These are phyloP conservation scores for Lordiphosa fenestrarum DNA, from an alignment of 2,888 invertebrate species.

Conservation along the genomic window DNA sequence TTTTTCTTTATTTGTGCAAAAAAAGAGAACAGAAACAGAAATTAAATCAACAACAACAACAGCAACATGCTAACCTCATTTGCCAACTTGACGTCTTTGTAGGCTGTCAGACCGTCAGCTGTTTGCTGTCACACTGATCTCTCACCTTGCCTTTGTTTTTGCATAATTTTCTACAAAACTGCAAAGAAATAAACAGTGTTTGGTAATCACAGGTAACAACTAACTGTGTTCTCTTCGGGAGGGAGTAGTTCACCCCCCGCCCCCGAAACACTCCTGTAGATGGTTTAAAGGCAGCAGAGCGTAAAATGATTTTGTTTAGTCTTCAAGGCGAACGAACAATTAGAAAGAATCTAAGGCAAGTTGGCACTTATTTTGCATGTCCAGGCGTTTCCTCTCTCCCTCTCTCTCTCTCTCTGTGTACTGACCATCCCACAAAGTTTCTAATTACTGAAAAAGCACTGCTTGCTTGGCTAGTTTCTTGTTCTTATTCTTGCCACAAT, in stretches of 20 bases:
- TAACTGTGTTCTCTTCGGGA: conserved; percentile 15
- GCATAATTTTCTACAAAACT: conserved; percentile 41
- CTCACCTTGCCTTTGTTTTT: conserved; percentile 46
- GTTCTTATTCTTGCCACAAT: conserved; percentile 13
- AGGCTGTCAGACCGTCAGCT: conserved; percentile 50
- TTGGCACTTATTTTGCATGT: conserved; percentile 14
- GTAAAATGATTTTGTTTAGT: conserved; percentile 55
- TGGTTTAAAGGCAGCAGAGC: conserved; percentile 51
- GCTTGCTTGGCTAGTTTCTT: conserved; percentile 54
- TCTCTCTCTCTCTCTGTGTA: conserved; percentile 16
- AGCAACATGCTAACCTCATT: conserved; percentile 52
- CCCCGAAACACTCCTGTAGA: background rate
- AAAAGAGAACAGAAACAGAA: conserved; percentile 34
- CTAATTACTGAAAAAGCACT: conserved; percentile 65
- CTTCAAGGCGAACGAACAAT: conserved; percentile 47
- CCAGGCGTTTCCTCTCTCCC: background rate
- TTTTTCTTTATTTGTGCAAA: conserved; percentile 25
- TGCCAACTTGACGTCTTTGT: conserved; percentile 30
- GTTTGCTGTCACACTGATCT: conserved; percentile 61
- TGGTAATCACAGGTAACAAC: conserved; percentile 33
- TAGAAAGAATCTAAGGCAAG: conserved; percentile 16
- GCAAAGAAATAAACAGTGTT: conserved; percentile 12
- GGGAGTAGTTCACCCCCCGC: background rate
- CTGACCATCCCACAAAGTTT: conserved; percentile 43
- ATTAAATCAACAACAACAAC: conserved; percentile 26